phyloP scores from a whole-genome alignment of 2,113 vertebrate genomes.

The Coptodon bakossiorum region DNA sequence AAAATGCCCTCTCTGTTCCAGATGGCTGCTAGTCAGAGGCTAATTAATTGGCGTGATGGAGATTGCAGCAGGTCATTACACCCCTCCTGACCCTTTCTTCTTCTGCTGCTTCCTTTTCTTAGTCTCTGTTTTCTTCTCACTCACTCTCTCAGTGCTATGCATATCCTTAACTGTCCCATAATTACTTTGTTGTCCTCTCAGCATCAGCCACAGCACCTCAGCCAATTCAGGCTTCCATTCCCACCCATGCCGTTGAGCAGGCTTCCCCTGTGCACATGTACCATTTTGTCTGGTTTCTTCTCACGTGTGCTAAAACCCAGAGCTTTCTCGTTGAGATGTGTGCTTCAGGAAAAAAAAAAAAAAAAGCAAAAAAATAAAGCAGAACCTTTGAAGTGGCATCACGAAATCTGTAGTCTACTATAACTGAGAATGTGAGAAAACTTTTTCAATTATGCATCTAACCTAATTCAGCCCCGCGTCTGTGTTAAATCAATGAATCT shows the following conservation, averaged over 20 bases:
- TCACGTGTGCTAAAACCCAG: neutral
- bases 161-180: slow-evolving; percentile 43
- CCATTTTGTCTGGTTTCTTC: neutral
- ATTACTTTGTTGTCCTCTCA: slow-evolving; percentile 53
- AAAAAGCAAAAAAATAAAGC: neutral
- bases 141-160: neutral
- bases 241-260: slow-evolving; percentile 2
- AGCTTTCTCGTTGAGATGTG: neutral
- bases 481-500: neutral
- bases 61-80: slow-evolving; percentile 52
- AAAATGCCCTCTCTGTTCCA: slow-evolving; percentile 48
- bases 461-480: neutral
- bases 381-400: neutral
- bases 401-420: neutral
- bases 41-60: slow-evolving; percentile 66
- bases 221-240: neutral
- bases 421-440: neutral
- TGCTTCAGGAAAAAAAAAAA: neutral
- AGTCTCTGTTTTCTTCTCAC: slow-evolving; percentile 6
- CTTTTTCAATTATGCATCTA: neutral
- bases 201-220: slow-evolving; percentile 22
- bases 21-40: slow-evolving; percentile 64
- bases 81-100: neutral
- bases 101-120: neutral
- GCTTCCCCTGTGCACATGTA: neutral